A percentile compares a stretch with the other conserved stretches of the same genome.
These are phyloP conservation scores for Nesidiocoris tenuis DNA, from an alignment of 2,888 invertebrate species.

Conservation along the genomic window DNA sequence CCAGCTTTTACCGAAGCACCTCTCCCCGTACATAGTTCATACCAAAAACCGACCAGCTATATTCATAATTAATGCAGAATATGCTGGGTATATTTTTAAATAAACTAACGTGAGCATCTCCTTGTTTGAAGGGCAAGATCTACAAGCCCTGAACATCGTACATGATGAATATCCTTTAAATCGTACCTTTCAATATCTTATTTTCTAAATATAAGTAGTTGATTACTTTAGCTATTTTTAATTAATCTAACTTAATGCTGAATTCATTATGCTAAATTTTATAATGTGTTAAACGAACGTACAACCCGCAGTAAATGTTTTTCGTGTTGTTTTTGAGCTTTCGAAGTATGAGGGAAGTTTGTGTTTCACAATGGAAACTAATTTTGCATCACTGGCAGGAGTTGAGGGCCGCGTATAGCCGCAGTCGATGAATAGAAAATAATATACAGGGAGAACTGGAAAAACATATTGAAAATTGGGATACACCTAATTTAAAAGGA, in stretches of 20 bases:
- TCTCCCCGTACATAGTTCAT: not conserved
- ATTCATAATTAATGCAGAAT: slow-evolving; percentile 33
- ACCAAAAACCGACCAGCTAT: slow-evolving; percentile 3
- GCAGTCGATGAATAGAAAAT: no score
- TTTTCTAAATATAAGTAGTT: not conserved
- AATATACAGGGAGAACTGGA: no score
- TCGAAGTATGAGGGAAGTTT: no score
- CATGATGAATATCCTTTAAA: not conserved
- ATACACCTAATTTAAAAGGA: no score
- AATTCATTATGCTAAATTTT: no score
- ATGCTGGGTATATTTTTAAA: not conserved
- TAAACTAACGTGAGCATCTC: not conserved
- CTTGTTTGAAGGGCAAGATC: not conserved
- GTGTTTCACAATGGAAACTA: no score
- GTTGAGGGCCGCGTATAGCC: no score
- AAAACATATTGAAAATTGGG: no score
- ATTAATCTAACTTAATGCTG: no score
- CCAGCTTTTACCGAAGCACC: slow-evolving; percentile 10
- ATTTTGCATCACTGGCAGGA: no score
- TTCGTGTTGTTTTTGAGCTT: no score
- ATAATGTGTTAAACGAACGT: not conserved
- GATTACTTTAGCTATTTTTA: not conserved
- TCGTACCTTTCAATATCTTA: not conserved
- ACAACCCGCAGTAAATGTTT: not conserved
- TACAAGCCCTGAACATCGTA: not conserved